Percentiles rank a stretch among this genome's conserved stretches.
Conservation (phyloP, 1,140 invertebrate genomes). For the Eurytemora carolleeae region DNA sequence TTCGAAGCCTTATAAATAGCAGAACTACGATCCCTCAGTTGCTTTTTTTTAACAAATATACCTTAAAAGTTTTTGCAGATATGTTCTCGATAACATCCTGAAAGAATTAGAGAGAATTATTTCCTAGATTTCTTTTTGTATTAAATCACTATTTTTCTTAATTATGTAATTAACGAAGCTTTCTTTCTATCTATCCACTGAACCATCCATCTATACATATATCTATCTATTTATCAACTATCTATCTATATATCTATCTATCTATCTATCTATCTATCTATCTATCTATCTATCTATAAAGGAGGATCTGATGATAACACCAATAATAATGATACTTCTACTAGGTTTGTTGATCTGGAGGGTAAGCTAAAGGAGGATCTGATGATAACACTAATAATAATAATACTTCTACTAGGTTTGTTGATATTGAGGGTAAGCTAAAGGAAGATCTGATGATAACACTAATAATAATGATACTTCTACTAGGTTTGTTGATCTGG, state of each 20-base stretch:
- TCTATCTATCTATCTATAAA: neutral
- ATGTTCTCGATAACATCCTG: no score
- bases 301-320: no score
- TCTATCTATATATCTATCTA: neutral
- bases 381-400: no score
- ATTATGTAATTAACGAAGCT: no score
- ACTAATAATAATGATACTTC: no score
- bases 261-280: neutral
- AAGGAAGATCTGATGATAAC: conserved; percentile 88
- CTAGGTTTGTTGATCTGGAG: conserved; percentile 17
- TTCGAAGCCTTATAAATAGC: no score
- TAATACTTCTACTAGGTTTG: neutral
- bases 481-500: conserved; percentile 15
- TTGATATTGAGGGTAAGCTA: conserved; percentile 32
- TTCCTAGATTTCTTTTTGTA: conserved; percentile 14
- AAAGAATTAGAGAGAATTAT: no score
- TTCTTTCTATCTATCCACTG: conserved; percentile 3
- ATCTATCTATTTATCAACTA: conserved; percentile 11
- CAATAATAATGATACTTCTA: no score
- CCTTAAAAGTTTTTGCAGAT: no score
- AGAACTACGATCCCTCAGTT: no score
- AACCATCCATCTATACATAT: conserved; percentile 1
- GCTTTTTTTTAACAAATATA: no score
- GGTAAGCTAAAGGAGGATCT: conserved; percentile 66
- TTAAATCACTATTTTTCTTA: conserved; percentile 14